Evolutionary conservation across 2,888 invertebrate genomes (phyloP).

Genomic region (Lampropteryx suffumata): DNA sequence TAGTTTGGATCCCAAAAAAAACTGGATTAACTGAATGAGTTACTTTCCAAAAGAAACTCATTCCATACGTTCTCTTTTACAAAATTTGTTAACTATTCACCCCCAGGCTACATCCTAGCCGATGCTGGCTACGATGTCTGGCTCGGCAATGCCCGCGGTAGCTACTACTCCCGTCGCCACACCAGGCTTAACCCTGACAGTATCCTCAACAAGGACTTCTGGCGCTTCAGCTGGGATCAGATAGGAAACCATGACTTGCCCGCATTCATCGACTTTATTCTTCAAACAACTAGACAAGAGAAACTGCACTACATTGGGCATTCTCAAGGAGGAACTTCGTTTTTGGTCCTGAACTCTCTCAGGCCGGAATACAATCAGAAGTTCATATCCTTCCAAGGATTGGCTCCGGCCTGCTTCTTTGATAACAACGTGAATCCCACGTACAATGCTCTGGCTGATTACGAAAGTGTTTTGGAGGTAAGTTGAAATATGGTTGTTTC

Average conservation of each 20-base stretch:
- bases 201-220: conserved; percentile 45
- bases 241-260: conserved; percentile 58
- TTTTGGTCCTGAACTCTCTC: conserved; percentile 60
- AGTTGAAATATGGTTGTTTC: conserved; percentile 19
- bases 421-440: conserved; percentile 42
- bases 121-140: conserved; percentile 88
- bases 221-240: conserved; percentile 65
- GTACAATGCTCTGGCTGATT: conserved; percentile 40
- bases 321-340: conserved; percentile 66
- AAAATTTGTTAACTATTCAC: neutral
- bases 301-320: conserved; percentile 62
- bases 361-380: conserved; percentile 61
- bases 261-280: conserved; percentile 52
- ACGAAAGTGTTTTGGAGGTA: conserved; percentile 51
- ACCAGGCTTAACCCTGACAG: conserved; percentile 44
- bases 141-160: conserved; percentile 91
- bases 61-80: too few species aligned
- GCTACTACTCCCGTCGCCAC: conserved; percentile 79
- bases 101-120: conserved; percentile 71
- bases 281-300: conserved; percentile 43
- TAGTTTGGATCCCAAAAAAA: too few species aligned
- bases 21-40: too few species aligned
- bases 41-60: too few species aligned
- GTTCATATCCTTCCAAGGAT: conserved; percentile 61
- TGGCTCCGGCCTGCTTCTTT: conserved; percentile 64